Percentiles rank a stretch among this genome's conserved stretches.
phyloP scores from a whole-genome alignment of 1,140 invertebrate genomes.

The Akabosia matsudoensis region DNA sequence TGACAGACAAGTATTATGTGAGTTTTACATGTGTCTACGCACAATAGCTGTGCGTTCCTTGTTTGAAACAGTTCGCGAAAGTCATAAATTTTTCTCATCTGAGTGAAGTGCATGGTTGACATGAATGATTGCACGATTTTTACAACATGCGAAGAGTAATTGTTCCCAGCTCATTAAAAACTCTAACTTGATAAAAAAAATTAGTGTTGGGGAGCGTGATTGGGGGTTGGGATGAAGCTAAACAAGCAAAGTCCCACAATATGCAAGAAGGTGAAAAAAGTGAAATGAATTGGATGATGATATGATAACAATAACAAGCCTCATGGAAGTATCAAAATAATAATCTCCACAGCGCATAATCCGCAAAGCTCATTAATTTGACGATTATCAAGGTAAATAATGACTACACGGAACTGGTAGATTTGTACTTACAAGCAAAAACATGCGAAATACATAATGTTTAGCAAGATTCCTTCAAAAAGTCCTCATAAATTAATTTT shows the following conservation, averaged over 20 bases:
- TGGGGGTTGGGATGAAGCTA: too few species aligned
- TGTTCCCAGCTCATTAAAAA: slow-evolving; percentile 18
- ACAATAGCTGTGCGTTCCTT: neutral
- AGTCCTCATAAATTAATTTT: neutral
- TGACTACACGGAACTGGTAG: neutral
- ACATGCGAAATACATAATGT: neutral
- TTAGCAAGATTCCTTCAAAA: neutral
- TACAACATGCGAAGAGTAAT: neutral
- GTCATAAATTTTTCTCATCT: slow-evolving; percentile 5
- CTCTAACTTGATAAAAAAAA: too few species aligned
- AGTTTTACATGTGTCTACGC: neutral
- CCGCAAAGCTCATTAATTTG: neutral
- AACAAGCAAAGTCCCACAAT: neutral
- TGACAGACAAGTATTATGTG: neutral
- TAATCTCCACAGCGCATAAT: neutral
- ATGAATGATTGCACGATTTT: neutral
- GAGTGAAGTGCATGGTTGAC: neutral
- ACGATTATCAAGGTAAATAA: neutral
- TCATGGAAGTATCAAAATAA: neutral
- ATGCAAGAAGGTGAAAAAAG: neutral
- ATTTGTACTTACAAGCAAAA: neutral
- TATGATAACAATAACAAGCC: too few species aligned
- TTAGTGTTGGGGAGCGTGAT: too few species aligned
- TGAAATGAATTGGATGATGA: neutral
- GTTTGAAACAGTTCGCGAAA: slow-evolving; percentile 9